Percentiles rank a stretch among this genome's conserved stretches.
phyloP scores from a whole-genome alignment of 30 jellyfish, hydroid and myxozoan species.

The Cassiopea andromeda region DNA sequence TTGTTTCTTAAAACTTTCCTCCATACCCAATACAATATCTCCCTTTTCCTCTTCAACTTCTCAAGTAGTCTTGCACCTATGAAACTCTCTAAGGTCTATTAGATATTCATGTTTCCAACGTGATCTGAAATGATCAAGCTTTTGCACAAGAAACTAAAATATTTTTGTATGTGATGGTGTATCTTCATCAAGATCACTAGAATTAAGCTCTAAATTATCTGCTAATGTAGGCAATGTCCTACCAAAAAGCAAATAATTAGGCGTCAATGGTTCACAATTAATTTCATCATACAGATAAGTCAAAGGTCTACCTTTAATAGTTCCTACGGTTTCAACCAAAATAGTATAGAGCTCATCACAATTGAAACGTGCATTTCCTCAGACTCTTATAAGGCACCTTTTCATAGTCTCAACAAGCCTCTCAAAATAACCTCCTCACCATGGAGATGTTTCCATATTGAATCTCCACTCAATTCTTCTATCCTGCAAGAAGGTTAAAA shows the following conservation, averaged over 20 bases:
- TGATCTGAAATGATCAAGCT: neutral
- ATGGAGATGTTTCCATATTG: too few species aligned
- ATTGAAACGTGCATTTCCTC: too few species aligned
- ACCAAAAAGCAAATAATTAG: slow-evolving; percentile 12
- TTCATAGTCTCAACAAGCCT: too few species aligned
- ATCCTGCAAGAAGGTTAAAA: too few species aligned
- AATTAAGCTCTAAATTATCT: slow-evolving; percentile 19
- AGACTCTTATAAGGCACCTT: too few species aligned
- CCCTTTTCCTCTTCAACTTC: neutral
- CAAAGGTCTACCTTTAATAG: slow-evolving; percentile 22
- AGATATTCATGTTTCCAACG: slow-evolving; percentile 48
- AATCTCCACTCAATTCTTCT: too few species aligned
- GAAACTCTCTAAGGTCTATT: slow-evolving; percentile 19
- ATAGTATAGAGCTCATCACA: neutral
- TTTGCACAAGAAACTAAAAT: slow-evolving; percentile 18
- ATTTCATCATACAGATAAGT: neutral
- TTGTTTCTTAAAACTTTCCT: neutral
- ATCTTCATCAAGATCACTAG: neutral
- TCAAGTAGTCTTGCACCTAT: neutral
- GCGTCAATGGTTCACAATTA: slow-evolving; percentile 1
- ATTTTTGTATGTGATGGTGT: neutral
- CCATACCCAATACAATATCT: neutral
- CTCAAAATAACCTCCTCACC: too few species aligned
- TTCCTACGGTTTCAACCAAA: slow-evolving; percentile 1
- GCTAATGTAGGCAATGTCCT: slow-evolving; percentile 13